phyloP scores from a whole-genome alignment of 64 coral and sea anemone species.

The Actinia equina region DNA sequence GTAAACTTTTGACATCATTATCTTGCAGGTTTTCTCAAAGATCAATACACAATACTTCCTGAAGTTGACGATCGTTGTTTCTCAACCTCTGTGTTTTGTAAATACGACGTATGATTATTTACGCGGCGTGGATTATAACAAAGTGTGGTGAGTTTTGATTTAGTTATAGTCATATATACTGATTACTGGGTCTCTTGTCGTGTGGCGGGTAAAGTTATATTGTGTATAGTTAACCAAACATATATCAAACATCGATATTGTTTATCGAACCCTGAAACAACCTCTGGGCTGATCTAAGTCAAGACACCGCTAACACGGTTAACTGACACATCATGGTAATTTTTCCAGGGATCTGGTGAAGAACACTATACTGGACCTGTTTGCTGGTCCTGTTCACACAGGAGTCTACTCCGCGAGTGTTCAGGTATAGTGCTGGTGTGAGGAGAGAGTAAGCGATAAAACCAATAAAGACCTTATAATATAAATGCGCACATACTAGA shows the following conservation, averaged over 20 bases:
- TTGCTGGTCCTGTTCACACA: slow-evolving; percentile 72
- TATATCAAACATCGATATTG: no score
- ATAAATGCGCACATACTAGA: no score
- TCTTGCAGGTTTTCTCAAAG: slow-evolving; percentile 70
- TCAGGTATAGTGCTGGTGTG: slow-evolving; percentile 22
- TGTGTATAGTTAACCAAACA: no score
- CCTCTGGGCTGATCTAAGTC: no score
- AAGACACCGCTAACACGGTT: no score
- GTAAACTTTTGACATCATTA: neutral
- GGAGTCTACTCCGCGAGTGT: slow-evolving; percentile 75
- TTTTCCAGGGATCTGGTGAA: slow-evolving; percentile 17
- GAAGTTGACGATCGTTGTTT: slow-evolving; percentile 80
- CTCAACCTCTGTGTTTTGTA: slow-evolving; percentile 70
- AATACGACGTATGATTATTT: slow-evolving; percentile 78
- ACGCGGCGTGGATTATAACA: slow-evolving; percentile 31
- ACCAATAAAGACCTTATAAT: no score
- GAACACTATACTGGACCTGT: slow-evolving; percentile 59
- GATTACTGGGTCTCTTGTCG: no score
- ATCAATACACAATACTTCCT: slow-evolving; percentile 70
- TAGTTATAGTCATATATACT: no score
- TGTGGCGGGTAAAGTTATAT: no score
- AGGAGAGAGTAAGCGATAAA: no score
- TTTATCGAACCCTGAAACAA: no score
- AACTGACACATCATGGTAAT: no score
- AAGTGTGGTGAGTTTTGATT: neutral